Conservation (phyloP, 2,797 vertebrate species). For the Coendou prehensilis region DNA sequence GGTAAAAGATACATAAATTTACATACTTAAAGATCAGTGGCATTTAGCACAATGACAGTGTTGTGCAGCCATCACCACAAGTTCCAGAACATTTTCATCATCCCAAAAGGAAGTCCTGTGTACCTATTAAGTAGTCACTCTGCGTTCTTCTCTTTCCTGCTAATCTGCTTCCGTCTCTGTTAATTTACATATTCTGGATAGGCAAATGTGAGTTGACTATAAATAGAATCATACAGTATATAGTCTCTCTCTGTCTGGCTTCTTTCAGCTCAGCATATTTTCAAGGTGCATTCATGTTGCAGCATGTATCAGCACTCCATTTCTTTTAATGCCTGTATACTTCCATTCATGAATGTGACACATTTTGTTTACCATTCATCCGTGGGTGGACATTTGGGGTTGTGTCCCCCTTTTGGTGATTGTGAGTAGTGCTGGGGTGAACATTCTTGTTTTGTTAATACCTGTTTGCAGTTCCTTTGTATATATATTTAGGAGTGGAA, state of each 20-base stretch:
- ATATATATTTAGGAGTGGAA: neutral
- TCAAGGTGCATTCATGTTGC: neutral
- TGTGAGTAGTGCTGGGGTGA: neutral
- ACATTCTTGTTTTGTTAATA: slow-evolving; percentile 28
- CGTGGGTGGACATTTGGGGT: neutral
- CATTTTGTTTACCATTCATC: neutral
- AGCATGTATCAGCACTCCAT: neutral
- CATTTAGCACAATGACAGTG: neutral
- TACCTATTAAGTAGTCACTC: neutral
- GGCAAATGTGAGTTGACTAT: slow-evolving; percentile 25
- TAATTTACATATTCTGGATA: slow-evolving; percentile 17
- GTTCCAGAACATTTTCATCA: neutral
- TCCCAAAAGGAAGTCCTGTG: neutral
- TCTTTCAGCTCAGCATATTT: slow-evolving; percentile 13
- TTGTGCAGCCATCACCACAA: neutral
- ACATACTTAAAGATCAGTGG: no score
- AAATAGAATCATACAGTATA: neutral
- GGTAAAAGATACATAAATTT: neutral
- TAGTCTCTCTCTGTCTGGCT: slow-evolving; percentile 10
- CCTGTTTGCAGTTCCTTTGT: neutral
- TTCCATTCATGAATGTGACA: neutral
- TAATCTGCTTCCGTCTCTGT: neutral
- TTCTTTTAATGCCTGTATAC: neutral
- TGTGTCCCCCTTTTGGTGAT: neutral
- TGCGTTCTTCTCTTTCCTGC: neutral